Evolutionary conservation across 2,797 vertebrate genomes (phyloP).

Genomic region (Cheirogaleus major): DNA sequence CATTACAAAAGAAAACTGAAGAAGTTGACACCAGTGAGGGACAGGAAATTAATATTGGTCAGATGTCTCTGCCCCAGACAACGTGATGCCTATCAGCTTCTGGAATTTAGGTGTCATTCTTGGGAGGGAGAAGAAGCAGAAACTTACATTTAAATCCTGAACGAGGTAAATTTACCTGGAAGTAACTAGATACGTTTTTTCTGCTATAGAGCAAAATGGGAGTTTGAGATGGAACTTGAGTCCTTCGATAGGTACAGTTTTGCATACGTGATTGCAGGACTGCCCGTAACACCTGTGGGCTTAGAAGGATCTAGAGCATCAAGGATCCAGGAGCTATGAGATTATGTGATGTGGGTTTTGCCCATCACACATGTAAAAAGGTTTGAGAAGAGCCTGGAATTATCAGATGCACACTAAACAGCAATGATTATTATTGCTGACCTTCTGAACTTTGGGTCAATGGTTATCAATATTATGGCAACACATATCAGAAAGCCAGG

Average conservation of each 20-base stretch:
- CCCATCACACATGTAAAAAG: not conserved
- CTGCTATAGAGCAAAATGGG: not conserved
- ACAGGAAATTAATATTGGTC: not conserved
- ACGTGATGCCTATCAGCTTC: not conserved
- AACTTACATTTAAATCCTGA: not conserved
- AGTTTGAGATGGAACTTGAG: not conserved
- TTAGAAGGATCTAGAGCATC: not conserved
- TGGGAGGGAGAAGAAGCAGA: not conserved
- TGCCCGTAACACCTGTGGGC: not conserved
- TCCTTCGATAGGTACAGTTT: not conserved
- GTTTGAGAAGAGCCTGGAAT: not conserved
- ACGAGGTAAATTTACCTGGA: not conserved
- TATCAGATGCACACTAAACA: not conserved
- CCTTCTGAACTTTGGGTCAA: not conserved
- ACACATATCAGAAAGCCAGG: not conserved
- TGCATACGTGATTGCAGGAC: too few relatives aligned
- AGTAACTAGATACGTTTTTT: not conserved
- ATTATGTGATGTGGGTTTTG: not conserved
- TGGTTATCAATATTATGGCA: not conserved
- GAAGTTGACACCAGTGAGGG: not conserved
- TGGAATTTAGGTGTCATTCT: not conserved
- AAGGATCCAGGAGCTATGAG: not conserved
- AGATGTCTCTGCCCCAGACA: not conserved
- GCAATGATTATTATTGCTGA: not conserved
- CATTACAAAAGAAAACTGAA: not conserved